Conservation (phyloP, 2,888 invertebrate species). For the Philonicus albiceps region DNA sequence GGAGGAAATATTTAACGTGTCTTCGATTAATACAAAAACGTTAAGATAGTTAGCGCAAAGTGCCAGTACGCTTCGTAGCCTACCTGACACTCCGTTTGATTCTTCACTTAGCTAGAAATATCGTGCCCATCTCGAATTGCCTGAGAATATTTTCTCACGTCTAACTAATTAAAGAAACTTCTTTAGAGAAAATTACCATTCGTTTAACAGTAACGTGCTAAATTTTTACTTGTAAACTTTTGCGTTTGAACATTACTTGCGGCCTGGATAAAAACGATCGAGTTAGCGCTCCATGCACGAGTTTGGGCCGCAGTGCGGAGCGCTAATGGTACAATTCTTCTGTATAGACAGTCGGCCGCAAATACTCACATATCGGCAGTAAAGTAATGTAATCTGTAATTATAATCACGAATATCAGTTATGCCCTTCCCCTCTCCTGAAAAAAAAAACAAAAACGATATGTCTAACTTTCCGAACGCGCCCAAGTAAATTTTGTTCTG, state of each 20-base stretch:
- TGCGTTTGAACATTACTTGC: constrained; percentile 4
- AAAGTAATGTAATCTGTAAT: constrained; percentile 47
- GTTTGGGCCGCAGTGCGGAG: not conserved
- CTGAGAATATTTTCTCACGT: constrained; percentile 47
- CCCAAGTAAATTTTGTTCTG: constrained; percentile 17
- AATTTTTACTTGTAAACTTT: constrained; percentile 41
- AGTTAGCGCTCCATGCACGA: not conserved
- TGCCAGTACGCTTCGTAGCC: not conserved
- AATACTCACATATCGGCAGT: constrained; percentile 45
- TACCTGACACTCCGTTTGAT: constrained; percentile 6
- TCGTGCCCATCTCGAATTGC: not conserved
- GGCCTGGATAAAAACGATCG: not conserved
- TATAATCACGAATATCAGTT: constrained; percentile 48
- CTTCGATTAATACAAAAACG: not conserved
- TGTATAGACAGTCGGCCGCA: constrained; percentile 15
- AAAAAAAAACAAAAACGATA: constrained; percentile 20
- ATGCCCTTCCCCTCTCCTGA: constrained; percentile 32
- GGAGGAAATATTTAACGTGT: not conserved
- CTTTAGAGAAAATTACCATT: constrained; percentile 47
- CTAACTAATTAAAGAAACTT: constrained; percentile 47
- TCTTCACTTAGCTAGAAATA: constrained; percentile 30
- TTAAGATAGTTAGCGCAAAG: not conserved
- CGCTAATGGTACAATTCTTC: constrained; percentile 39
- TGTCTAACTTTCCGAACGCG: not conserved
- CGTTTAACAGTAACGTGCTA: constrained; percentile 46